A percentile compares a stretch with the other conserved stretches of the same genome.
Evolutionary conservation across 2,797 vertebrate species (phyloP).

Genomic region (Syndactyla subalaris): DNA sequence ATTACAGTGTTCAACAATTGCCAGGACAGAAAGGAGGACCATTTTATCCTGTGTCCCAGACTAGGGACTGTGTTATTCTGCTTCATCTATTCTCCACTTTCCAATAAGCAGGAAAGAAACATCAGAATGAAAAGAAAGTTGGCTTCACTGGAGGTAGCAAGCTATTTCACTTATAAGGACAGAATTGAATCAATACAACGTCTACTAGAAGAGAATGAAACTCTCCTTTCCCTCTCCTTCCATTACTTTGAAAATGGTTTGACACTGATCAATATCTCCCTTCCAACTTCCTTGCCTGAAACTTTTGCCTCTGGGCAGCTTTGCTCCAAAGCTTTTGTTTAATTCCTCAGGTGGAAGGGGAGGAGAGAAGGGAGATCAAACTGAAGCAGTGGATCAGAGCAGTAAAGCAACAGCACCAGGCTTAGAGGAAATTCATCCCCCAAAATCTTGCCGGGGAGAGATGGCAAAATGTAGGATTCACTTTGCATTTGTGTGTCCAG

Average conservation of each 20-base stretch:
- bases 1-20: background rate
- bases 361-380: background rate
- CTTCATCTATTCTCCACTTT: background rate
- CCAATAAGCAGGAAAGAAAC: background rate
- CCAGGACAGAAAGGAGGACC: background rate
- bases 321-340: background rate
- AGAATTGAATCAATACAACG: slow-evolving; percentile 6
- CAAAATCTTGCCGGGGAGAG: background rate
- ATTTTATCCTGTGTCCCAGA: background rate
- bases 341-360: background rate
- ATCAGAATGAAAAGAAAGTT: background rate
- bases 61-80: background rate
- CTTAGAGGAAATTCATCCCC: background rate
- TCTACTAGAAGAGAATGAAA: background rate
- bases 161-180: background rate
- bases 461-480: background rate
- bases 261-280: background rate
- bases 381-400: background rate
- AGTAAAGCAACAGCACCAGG: background rate
- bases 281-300: background rate
- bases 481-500: background rate
- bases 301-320: background rate
- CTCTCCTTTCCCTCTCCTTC: background rate
- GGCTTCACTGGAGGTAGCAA: background rate
- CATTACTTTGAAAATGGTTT: slow-evolving; percentile 12